Conservation (phyloP, 2,113 vertebrate genomes). For the Urocolius indicus region DNA sequence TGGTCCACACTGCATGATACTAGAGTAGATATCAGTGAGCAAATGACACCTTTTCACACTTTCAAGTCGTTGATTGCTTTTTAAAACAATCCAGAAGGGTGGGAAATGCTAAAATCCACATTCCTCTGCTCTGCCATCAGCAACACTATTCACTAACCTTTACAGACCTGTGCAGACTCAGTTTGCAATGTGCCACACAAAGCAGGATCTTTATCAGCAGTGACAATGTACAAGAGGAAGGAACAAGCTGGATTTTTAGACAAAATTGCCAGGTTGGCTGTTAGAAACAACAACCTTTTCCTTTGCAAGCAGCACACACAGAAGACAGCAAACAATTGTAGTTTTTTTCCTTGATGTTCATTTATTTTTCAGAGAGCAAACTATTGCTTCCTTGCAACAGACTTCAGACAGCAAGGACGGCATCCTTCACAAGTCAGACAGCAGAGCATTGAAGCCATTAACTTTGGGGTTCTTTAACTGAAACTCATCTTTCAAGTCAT, state of each 20-base stretch:
- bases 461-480: neutral
- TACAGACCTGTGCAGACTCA: neutral
- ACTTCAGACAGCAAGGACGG: neutral
- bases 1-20: neutral
- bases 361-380: neutral
- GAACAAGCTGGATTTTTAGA: neutral
- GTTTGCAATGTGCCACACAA: neutral
- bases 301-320: neutral
- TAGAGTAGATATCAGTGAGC: neutral
- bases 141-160: neutral
- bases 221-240: neutral
- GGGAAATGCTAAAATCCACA: neutral
- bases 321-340: neutral
- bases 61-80: no score
- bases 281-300: neutral
- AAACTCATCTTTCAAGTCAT: neutral
- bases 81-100: neutral
- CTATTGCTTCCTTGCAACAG: neutral
- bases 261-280: neutral
- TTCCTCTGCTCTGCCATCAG: neutral
- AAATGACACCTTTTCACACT: neutral
- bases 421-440: neutral
- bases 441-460: neutral
- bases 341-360: no score
- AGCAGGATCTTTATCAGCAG: neutral